Evolutionary conservation across 2,113 vertebrate genomes (phyloP), one percentile per base, ranked within the genome.

Genomic region (Clarias macrocephalus): DNA sequence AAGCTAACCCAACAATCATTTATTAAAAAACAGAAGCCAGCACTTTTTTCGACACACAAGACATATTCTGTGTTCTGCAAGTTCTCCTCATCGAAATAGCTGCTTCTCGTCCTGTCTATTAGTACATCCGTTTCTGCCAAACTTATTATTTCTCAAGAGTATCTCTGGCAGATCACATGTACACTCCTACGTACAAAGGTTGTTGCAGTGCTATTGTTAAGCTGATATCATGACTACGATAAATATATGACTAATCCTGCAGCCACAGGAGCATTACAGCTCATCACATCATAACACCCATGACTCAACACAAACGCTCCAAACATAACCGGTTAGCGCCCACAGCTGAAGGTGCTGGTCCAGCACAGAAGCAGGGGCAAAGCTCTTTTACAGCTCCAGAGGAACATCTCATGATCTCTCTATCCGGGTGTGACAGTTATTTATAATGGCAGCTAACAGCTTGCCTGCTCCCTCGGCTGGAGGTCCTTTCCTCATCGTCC

Each of bases 401-500:
- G 21, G n/a, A 73, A 52, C 82, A 85, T 59, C 81, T 75, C 72
- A 52, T 19, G 15, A 28, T 80, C 80, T 87, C 83, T 82, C 65
- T 86, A 75, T 85, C 76, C 82, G 23, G 60, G 91, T 89, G 92
- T 91, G 68, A 75, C 76, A 82, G 86, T 94, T 94, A 94, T 94
- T 94, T 95, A 93, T 93, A 93, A 89, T 85, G 77, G 86, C 87
- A 85, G 88, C 90, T 88, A 92, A 93, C 94, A 94, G 94, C 92
- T 93, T 92, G 91, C 91, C 93, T 92, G 88, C 88, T 93, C 88
- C 88, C 93, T 19, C 90, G 90, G 84, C 92, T 85, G 88, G 87
- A 88, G 92, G 88, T 85, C 89, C 28, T 54, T 68, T 87, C 90
- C 86, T 90, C 86, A 83, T 83, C 23, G 85, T 84, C 80, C 79